Conservation (phyloP, 1,140 invertebrate genomes). For the Neodiprion fabricii region DNA sequence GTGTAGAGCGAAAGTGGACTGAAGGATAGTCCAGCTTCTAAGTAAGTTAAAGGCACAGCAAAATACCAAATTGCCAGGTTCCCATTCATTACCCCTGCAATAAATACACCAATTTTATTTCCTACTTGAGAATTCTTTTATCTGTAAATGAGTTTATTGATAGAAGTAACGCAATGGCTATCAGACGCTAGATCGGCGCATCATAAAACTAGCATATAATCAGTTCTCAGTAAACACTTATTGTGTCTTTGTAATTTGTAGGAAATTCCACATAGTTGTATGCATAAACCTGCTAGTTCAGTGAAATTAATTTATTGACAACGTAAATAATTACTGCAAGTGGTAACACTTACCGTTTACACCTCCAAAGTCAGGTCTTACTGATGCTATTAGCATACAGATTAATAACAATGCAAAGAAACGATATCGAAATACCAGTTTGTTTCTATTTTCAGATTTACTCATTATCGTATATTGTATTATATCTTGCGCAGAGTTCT, state of each 20-base stretch:
- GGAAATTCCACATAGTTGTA: too few species aligned
- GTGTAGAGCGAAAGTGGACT: constrained; percentile 42
- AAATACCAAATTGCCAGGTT: constrained; percentile 53
- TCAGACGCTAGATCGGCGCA: too few species aligned
- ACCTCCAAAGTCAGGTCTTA: constrained; percentile 49
- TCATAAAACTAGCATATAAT: too few species aligned
- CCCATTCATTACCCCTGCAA: constrained; percentile 51
- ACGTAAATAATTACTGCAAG: not conserved
- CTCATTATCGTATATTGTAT: not conserved
- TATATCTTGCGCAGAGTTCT: too few species aligned
- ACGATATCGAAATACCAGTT: constrained; percentile 46
- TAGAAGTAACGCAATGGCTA: not conserved
- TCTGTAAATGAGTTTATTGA: not conserved
- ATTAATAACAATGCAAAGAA: constrained; percentile 51
- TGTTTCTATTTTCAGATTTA: constrained; percentile 19
- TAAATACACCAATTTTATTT: constrained; percentile 20
- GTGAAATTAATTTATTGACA: constrained; percentile 14
- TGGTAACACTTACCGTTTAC: constrained; percentile 47
- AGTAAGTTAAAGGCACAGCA: constrained; percentile 52
- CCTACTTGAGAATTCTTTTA: not conserved
- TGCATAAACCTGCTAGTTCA: too few species aligned
- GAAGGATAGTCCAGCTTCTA: constrained; percentile 54
- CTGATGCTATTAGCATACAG: constrained; percentile 53
- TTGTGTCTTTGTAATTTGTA: too few species aligned
- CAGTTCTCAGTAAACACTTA: too few species aligned